These are phyloP conservation scores for Zaprionus lineosus DNA, from an alignment of 2,888 invertebrate genomes.

Conservation along the genomic window DNA sequence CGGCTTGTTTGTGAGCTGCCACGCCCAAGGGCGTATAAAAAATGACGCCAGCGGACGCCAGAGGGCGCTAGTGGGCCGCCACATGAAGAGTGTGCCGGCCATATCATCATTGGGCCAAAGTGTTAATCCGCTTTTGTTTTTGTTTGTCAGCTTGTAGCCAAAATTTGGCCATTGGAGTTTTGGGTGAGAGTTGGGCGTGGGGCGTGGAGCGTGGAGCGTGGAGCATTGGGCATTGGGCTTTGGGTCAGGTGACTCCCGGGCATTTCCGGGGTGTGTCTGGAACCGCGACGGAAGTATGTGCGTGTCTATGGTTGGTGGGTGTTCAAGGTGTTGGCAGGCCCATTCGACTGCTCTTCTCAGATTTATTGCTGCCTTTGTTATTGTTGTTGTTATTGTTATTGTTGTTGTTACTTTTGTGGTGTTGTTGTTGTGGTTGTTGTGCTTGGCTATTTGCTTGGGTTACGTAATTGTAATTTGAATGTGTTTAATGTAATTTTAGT, in stretches of 20 bases:
- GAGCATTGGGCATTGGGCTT: neutral
- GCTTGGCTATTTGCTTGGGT: conserved; percentile 46
- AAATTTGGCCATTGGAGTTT: conserved; percentile 34
- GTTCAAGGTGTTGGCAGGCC: conserved; percentile 49
- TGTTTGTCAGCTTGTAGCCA: conserved; percentile 52
- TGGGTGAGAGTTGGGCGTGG: too few species aligned
- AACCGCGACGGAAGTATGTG: conserved; percentile 11
- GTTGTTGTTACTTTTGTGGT: conserved; percentile 3
- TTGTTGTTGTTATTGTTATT: conserved; percentile 24
- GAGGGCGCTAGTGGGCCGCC: conserved; percentile 28
- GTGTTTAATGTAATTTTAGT: conserved; percentile 70
- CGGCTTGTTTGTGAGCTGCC: conserved; percentile 33
- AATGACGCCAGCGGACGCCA: conserved; percentile 44
- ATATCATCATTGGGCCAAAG: conserved; percentile 68
- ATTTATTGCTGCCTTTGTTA: conserved; percentile 42
- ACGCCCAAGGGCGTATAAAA: conserved; percentile 40
- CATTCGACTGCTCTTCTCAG: conserved; percentile 56
- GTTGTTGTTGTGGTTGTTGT: conserved; percentile 9
- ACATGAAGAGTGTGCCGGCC: conserved; percentile 17
- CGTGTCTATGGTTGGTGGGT: conserved; percentile 6
- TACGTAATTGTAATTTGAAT: conserved; percentile 75
- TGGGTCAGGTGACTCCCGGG: conserved; percentile 41
- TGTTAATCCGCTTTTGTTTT: conserved; percentile 70
- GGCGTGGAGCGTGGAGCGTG: too few species aligned
- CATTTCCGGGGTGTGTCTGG: conserved; percentile 52